Percentiles rank a stretch among this genome's conserved stretches.
Evolutionary conservation across 1,140 invertebrate genomes (phyloP).

Genomic region (Pachypsylla venusta): DNA sequence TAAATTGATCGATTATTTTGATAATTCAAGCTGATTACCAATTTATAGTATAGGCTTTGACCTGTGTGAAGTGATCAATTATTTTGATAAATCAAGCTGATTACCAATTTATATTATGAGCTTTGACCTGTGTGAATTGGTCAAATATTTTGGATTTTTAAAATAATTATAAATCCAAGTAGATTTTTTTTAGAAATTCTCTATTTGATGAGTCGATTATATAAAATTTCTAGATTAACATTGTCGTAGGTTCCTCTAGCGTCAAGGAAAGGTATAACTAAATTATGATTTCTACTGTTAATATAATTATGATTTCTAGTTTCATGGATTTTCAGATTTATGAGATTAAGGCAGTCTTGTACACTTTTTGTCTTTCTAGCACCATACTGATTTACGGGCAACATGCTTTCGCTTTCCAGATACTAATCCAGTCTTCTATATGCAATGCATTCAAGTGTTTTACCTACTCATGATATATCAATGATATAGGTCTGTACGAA

Average conservation of each 20-base stretch:
- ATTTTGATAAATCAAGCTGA: no score
- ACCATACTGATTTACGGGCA: neutral
- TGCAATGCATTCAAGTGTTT: neutral
- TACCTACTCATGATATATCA: neutral
- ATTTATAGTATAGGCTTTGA: no score
- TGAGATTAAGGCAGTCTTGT: neutral
- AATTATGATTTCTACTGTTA: neutral
- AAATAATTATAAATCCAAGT: neutral
- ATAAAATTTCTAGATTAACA: neutral
- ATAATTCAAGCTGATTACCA: no score
- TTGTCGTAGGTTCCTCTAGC: neutral
- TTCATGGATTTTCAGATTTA: neutral
- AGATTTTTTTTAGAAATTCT: neutral
- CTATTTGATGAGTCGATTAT: neutral
- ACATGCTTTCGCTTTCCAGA: neutral
- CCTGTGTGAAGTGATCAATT: no score
- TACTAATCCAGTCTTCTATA: neutral
- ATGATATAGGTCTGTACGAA: neutral
- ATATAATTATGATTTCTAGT: no score
- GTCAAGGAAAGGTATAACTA: neutral
- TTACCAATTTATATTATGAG: no score
- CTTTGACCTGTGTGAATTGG: no score
- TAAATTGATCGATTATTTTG: no score
- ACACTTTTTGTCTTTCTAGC: neutral
- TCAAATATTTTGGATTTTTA: no score